Evolutionary conservation across 2,113 vertebrate species (phyloP), one percentile per base, ranked within the genome.

Genomic region (Megaceryle torquata): DNA sequence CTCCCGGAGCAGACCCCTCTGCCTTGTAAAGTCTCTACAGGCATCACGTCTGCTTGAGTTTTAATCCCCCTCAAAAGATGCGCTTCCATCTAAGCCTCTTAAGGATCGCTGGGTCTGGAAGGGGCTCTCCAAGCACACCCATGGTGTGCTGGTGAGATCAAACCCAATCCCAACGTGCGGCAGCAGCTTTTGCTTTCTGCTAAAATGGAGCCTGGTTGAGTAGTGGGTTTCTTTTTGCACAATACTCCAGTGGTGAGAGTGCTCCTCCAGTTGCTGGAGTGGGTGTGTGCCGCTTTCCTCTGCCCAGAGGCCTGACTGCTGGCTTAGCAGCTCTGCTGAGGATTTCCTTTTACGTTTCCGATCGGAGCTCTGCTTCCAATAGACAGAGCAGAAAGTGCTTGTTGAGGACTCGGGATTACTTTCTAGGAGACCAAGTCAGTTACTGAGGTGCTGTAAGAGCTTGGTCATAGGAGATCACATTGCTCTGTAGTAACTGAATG

Each of bases 261-360:
- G 35, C 88, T 96, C 41, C 2, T 56, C 37, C 74, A 68, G 78
- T 29, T 1, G 1, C 85, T 72, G 90, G 35, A 82, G 92, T 65
- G 67, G 35, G 44, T 13, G 5, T 0, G 0, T 29, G 7, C 56
- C 1, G 6, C 61, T 82, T 68, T 67, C 59, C 78, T 76, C 78
- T 89, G 85, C 88, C 92, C 74, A 71, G 37, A 89, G 92, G 59
- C n/a, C 75, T 82, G 21, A 26, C 82, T 0, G 0, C 33, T 0
- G 4, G 67, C 82, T 94, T 91, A 93, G 94, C 41, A 88, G 95
- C 79, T 96, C 96, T 93, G 44, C 86, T 46, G 63, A 79, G 92
- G 86, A 89, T 96, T 95, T 96, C 76, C 44, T 94, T 69, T 63
- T 65, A 35, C 0, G 0, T 61, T 72, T 51, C 65, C 57, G 10